Percentiles rank a stretch among this genome's conserved stretches.
Evolutionary conservation across 2,888 invertebrate genomes (phyloP).

Genomic region (Pterobdella sp.): DNA sequence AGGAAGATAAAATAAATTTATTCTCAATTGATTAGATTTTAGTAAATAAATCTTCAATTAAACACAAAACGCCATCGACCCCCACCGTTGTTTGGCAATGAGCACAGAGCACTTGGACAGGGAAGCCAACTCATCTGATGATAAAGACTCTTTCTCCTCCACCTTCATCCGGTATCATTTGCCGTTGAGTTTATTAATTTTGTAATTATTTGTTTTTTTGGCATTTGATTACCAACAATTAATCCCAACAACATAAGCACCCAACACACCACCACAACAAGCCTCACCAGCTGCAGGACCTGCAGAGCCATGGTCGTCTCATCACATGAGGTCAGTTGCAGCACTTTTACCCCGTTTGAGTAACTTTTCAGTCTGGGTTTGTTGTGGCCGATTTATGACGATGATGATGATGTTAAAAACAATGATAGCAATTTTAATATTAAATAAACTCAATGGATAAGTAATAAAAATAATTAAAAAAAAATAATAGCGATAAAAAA

Average conservation of each 20-base stretch:
- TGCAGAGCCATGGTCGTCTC: conserved; percentile 52
- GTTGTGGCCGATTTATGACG: no score
- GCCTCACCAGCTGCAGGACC: conserved; percentile 40
- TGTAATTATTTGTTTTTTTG: not conserved
- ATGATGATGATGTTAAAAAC: no score
- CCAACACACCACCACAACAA: not conserved
- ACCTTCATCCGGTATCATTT: conserved; percentile 45
- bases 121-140: conserved; percentile 79
- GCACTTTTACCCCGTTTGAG: conserved; percentile 88
- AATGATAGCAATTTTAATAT: no score
- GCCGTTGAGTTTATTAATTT: not conserved
- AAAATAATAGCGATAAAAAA: not conserved
- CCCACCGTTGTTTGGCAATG: conserved; percentile 71
- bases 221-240: not conserved
- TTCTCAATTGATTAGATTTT: not conserved
- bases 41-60: not conserved
- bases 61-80: no score
- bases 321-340: conserved; percentile 66
- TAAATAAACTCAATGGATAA: not conserved
- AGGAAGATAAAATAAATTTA: not conserved
- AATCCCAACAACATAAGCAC: conserved; percentile 16
- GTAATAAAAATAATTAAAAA: not conserved
- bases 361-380: conserved; percentile 66
- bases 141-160: conserved; percentile 61
- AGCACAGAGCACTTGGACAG: conserved; percentile 74